Base-by-base conservation (phyloP, 2,888 invertebrate genomes). In the Oxycera nigricornis region DNA sequence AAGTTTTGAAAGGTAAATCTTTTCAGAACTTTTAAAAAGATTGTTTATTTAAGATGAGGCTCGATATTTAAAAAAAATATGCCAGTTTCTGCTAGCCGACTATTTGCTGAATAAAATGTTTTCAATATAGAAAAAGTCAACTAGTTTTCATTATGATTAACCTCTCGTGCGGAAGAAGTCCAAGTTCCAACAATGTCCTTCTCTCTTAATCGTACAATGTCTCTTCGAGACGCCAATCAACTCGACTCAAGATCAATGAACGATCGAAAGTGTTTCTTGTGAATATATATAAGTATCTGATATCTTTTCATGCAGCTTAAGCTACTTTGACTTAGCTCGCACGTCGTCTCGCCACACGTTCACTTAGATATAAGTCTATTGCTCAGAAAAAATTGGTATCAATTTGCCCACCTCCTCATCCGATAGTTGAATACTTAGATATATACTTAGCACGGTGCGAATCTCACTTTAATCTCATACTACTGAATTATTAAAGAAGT, bases 141-240 rank as follows among this genome's bases (percentile, higher is more conserved):
- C n/a, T n/a, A n/a, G n/a, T n/a, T n/a, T n/a, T n/a, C n/a, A n/a
- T n/a, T n/a, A n/a, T n/a, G n/a, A n/a, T n/a, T n/a, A n/a, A n/a
- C n/a, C n/a, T n/a, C n/a, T n/a, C n/a, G n/a, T n/a, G n/a, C n/a
- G n/a, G n/a, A n/a, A n/a, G n/a, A n/a, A n/a, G n/a, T n/a, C n/a
- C n/a, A n/a, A n/a, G n/a, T n/a, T n/a, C n/a, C n/a, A n/a, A n/a
- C n/a, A n/a, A n/a, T n/a, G n/a, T n/a, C 11, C 17, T 4, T 55
- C 4, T 55, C 17, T 55, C 55, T 55, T 55, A 24, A 55, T 55
- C 55, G 55, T 24, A 55, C 55, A 55, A 1, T 55, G 55, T 24
- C 55, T 55, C 24, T 55, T 24, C 55, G 55, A 55, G 24, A 22
- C 55, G 55, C 55, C n/a, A 55, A 55, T 55, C 55, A 55, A 24